phyloP scores from a whole-genome alignment of 2,888 invertebrate species.

The Heliconius charithonia region DNA sequence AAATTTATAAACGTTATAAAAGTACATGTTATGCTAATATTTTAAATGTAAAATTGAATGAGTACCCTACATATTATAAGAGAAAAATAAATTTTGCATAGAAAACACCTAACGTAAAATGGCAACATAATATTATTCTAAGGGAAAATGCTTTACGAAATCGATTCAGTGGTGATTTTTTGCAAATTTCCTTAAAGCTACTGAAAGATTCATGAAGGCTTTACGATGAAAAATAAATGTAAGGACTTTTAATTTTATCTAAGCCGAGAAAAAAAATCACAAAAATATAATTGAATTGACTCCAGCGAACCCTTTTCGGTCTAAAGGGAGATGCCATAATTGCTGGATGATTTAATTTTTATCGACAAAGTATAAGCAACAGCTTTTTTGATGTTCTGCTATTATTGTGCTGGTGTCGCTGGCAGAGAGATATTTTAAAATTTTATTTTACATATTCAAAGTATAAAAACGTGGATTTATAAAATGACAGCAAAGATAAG shows the following conservation, averaged over 20 bases:
- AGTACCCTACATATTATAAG: background rate
- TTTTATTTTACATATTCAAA: slow-evolving; percentile 34
- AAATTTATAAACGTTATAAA: slow-evolving; percentile 25
- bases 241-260: slow-evolving; percentile 48
- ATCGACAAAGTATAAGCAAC: slow-evolving; percentile 35
- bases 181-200: slow-evolving; percentile 45
- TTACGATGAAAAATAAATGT: slow-evolving; percentile 49
- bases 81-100: background rate
- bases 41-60: background rate
- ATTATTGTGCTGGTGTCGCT: slow-evolving; percentile 16
- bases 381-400: slow-evolving; percentile 3
- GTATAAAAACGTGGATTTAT: slow-evolving; percentile 46
- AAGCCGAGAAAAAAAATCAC: slow-evolving; percentile 54
- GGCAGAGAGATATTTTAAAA: slow-evolving; percentile 27
- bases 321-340: slow-evolving; percentile 51
- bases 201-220: slow-evolving; percentile 48
- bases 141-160: slow-evolving; percentile 31
- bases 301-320: slow-evolving; percentile 51
- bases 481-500: slow-evolving; percentile 55
- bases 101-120: background rate
- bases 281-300: slow-evolving; percentile 64
- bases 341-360: slow-evolving; percentile 44
- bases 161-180: slow-evolving; percentile 40
- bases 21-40: background rate
- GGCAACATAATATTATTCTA: slow-evolving; percentile 27